These are phyloP conservation scores for Pelosia muscerda DNA, from an alignment of 2,888 invertebrate species.

Conservation along the genomic window DNA sequence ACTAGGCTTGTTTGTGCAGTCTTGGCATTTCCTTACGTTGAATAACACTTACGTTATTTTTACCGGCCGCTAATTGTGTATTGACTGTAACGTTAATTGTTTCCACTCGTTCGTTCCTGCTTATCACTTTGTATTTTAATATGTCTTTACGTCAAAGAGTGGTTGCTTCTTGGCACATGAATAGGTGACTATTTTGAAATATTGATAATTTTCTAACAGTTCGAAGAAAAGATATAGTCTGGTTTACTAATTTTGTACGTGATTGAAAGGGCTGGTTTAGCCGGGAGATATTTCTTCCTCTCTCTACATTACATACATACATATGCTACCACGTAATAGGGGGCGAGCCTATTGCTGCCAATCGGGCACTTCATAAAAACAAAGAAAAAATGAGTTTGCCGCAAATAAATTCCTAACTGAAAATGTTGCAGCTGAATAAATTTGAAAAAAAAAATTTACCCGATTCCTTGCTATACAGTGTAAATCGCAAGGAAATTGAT, in stretches of 20 bases:
- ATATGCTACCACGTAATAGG: no score
- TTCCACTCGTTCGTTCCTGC: slow-evolving; percentile 62
- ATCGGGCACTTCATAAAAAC: no score
- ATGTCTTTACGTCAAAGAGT: slow-evolving; percentile 46
- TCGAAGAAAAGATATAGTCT: neutral
- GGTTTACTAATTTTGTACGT: neutral
- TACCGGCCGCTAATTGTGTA: slow-evolving; percentile 64
- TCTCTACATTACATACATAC: no score
- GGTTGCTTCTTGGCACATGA: neutral
- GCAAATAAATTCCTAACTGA: no score
- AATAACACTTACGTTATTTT: slow-evolving; percentile 47
- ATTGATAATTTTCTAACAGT: no score
- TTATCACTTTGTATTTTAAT: slow-evolving; percentile 71
- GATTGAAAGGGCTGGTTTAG: neutral
- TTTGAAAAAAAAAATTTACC: no score
- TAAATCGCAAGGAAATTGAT: no score
- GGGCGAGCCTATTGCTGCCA: no score
- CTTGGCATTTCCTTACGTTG: slow-evolving; percentile 63
- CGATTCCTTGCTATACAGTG: no score
- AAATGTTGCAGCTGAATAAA: no score
- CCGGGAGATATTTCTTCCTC: neutral
- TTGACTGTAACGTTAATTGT: slow-evolving; percentile 70
- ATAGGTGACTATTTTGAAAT: neutral
- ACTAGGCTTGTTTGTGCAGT: slow-evolving; percentile 35
- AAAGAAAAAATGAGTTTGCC: no score